Base-by-base conservation (phyloP, 2,888 invertebrate genomes). In the Protophormia terraenovae region DNA sequence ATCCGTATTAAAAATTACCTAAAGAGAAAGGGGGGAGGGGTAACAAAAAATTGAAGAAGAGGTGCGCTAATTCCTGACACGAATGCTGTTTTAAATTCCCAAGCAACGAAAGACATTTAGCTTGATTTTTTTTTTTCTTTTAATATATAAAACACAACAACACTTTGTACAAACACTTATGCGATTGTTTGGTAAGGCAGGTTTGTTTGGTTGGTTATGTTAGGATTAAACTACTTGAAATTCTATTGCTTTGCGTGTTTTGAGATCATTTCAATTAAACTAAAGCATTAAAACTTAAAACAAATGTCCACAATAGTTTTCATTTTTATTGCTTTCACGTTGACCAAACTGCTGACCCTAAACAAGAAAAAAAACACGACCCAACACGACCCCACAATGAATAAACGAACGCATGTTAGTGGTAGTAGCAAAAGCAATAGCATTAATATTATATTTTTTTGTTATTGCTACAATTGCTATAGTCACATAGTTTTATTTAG, bases 261-360 rank as follows among this genome's bases (percentile, higher is more conserved):
- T 32, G 41, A 66, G 78, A 78, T 85, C 75, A 66, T 85, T 85
- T 85, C 81, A 85, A 85, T 81, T 85, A 77, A 85, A 62, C 81
- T 69, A 78, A 85, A 81, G 75, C 78, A 82, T 75, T 79, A 79
- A 79, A 85, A 85, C 75, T 85, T 79, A 79, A 85, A 85, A 85
- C 75, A 78, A 85, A 85, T 79, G 82, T 82, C 78, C 75, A 58
- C 64, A 75, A 75, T 79, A 71, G 82, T 82, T 79, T 75, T 82
- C 32, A 53, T 71, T 85, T 79, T 71, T 71, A 79, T 75, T 85
- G 69, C 29, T 58, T 60, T 27, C n/a, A 53, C 53, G 29, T 27
- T 24, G 24, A 53, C 55, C 24, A 7, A 50, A 19, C 24, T 3
- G 10, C 38, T 38, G 10, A 38, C 35, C 14, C n/a, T 8, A 32